These are phyloP conservation scores for Dynastes maya DNA, from an alignment of 2,888 invertebrate genomes.

Conservation along the genomic window DNA sequence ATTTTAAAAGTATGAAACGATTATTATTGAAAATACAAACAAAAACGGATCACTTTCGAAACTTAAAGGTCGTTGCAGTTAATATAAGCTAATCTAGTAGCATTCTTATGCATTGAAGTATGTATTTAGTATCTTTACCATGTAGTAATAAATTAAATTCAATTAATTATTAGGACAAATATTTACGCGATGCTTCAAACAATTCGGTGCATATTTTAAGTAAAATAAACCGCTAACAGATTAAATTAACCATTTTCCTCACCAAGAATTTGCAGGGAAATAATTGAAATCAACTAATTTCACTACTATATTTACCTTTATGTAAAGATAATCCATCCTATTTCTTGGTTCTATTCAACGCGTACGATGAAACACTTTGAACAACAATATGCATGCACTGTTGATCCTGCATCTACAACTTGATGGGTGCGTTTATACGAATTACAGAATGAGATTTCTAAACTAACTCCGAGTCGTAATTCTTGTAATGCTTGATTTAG, in stretches of 20 bases:
- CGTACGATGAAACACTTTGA: background rate
- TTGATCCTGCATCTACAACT: background rate
- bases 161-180: background rate
- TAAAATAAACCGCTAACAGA: too few species aligned
- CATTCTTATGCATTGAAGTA: too few species aligned
- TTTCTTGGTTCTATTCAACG: background rate
- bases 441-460: conserved; percentile 32
- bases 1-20: too few species aligned
- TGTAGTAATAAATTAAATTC: background rate
- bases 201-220: too few species aligned
- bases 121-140: too few species aligned
- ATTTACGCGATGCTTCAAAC: too few species aligned
- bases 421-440: background rate
- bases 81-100: too few species aligned
- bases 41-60: background rate
- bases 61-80: too few species aligned
- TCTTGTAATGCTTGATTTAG: conserved; percentile 39
- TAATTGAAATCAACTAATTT: too few species aligned
- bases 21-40: background rate
- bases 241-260: too few species aligned
- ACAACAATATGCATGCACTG: too few species aligned
- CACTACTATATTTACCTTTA: background rate
- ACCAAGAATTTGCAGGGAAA: too few species aligned
- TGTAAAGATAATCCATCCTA: background rate
- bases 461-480: conserved; percentile 1